Conservation (phyloP, 2,888 invertebrate species). For the Andrena dorsata region DNA sequence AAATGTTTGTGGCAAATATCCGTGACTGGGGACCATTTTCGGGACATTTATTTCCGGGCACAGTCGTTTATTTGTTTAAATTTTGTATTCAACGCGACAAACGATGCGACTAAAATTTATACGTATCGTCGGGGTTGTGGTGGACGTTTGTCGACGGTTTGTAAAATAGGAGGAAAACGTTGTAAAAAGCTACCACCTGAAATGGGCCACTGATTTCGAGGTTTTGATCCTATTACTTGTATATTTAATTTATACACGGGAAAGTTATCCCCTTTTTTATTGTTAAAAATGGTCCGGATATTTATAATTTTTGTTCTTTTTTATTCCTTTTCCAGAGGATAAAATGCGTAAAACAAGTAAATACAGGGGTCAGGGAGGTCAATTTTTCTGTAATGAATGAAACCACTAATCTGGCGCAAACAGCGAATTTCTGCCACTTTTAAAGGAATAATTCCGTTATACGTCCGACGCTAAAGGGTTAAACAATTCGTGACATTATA, state of each 20-base stretch:
- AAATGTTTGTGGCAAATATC: not conserved
- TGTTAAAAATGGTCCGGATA: no score
- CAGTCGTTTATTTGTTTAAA: slow-evolving; percentile 36
- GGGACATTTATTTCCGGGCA: slow-evolving; percentile 9
- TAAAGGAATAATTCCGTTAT: no score
- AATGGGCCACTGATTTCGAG: not conserved
- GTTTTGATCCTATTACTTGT: not conserved
- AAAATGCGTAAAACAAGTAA: no score
- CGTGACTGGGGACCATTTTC: slow-evolving; percentile 11
- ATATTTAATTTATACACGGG: not conserved
- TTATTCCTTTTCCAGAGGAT: no score
- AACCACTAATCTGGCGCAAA: no score
- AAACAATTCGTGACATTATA: no score
- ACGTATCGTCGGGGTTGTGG: slow-evolving; percentile 7
- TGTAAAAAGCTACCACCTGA: not conserved
- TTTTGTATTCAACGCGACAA: slow-evolving; percentile 8
- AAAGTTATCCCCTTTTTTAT: not conserved
- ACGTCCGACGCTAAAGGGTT: no score
- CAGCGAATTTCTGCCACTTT: no score
- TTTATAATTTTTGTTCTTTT: no score
- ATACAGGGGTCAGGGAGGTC: no score
- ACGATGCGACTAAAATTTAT: slow-evolving; percentile 1
- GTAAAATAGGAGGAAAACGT: not conserved
- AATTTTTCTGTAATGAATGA: no score
- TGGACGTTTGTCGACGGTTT: slow-evolving; percentile 1